These are phyloP conservation scores for Tachycineta bicolor DNA, from an alignment of 2,113 vertebrate genomes.

Conservation along the genomic window DNA sequence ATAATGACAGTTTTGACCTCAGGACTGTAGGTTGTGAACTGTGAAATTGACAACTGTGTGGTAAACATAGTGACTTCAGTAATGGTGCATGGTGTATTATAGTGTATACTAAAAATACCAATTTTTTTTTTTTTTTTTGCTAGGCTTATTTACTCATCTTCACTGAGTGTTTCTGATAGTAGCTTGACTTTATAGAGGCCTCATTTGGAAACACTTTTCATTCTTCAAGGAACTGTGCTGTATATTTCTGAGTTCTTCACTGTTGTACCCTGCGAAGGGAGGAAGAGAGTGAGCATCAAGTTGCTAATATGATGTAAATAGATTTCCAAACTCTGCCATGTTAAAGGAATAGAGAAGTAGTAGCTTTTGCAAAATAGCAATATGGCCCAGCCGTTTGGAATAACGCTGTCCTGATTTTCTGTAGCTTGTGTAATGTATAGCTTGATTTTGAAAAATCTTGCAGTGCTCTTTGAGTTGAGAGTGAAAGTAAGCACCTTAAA, in stretches of 20 bases:
- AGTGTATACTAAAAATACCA: neutral
- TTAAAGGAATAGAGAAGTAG: neutral
- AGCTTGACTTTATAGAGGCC: neutral
- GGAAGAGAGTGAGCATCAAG: neutral
- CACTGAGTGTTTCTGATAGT: neutral
- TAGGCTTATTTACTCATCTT: neutral
- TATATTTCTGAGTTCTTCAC: neutral
- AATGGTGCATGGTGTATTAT: neutral
- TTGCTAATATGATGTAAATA: neutral
- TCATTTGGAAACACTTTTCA: neutral
- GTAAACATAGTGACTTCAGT: neutral
- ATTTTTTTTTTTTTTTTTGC: conserved; percentile 23
- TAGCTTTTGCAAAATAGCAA: neutral
- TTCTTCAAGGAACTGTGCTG: neutral
- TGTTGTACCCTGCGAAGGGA: neutral
- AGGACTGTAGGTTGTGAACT: neutral
- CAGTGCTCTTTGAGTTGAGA: neutral
- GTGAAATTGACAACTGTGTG: neutral
- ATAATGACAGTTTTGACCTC: neutral
- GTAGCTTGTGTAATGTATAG: neutral
- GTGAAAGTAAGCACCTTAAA: neutral
- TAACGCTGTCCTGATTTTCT: neutral
- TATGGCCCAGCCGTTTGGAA: neutral
- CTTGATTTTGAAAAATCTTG: neutral
- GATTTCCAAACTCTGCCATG: neutral